Conservation (phyloP, 2,888 invertebrate genomes). For the Horisme vitalbata region DNA sequence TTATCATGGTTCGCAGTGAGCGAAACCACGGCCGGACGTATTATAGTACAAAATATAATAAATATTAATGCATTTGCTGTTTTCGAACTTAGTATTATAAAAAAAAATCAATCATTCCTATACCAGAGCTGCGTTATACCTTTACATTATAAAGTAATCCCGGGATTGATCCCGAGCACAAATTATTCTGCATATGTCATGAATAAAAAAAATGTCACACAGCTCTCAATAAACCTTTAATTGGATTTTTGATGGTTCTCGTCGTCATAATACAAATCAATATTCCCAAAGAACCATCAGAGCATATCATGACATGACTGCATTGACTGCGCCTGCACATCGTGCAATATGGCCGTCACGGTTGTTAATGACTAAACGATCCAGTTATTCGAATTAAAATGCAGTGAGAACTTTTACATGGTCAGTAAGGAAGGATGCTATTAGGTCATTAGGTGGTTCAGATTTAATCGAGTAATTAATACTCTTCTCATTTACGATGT, state of each 20-base stretch:
- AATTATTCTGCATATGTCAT: too few relatives aligned
- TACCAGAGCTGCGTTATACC: too few relatives aligned
- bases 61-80: conserved; percentile 7
- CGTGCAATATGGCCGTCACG: conserved; percentile 68
- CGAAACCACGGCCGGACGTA: too few relatives aligned
- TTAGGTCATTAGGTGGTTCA: conserved; percentile 14
- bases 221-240: background rate
- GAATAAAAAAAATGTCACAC: background rate
- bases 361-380: conserved; percentile 57
- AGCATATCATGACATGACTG: conserved; percentile 56
- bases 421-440: conserved; percentile 14
- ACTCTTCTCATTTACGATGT: background rate
- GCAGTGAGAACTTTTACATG: conserved; percentile 25
- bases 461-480: too few relatives aligned
- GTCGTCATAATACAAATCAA: conserved; percentile 38
- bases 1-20: too few relatives aligned
- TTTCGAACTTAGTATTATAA: too few relatives aligned
- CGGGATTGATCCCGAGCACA: too few relatives aligned
- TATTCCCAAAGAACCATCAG: conserved; percentile 46
- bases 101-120: too few relatives aligned
- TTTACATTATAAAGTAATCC: too few relatives aligned
- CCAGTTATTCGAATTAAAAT: conserved; percentile 50
- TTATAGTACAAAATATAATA: too few relatives aligned
- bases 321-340: conserved; percentile 36
- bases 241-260: conserved; percentile 5